Evolutionary conservation across 2,113 vertebrate genomes (phyloP), one percentile per base, ranked within the genome.

Genomic region (Acrocephalus kingi): DNA sequence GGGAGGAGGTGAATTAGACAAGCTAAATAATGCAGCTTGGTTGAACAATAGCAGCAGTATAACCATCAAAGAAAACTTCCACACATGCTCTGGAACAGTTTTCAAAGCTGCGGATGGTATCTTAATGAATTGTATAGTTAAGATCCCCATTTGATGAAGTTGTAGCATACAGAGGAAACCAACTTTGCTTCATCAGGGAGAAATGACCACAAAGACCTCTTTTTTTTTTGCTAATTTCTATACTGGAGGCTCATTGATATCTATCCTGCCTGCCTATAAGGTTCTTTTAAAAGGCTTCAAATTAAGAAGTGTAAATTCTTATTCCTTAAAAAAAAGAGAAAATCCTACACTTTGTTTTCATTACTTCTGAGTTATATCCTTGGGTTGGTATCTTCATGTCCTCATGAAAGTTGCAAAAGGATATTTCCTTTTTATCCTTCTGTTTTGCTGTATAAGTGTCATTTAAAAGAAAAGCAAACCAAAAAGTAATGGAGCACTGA

Each of bases 391-490:
- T 62, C 37, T 46, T 84, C 23, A 16, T 56, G 35, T 89, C 35
- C 31, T 82, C 37, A 15, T 46, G 51, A 41, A 91, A 55, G 43
- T 43, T 46, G 54, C 41, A 52, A 84, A 92, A 89, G 18, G 51
- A 7, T 82, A 51, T 91, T 94, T 93, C 73, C 31, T 51, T 73
- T 92, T 87, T 74, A 28, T 93, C 25, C 25, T 76, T 68, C 59
- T 91, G 25, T 91, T 91, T 67, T 45, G 11, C 74, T 92, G 15
- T 63, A 41, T 54, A 78, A 77, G 56, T 67, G 68, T 82, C 25
- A 69, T 63, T 68, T 83, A 71, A 91, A 94, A 92, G 62, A 85
- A 68, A 96, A 91, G 74, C 45, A 76, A 95, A n/a, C 30, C 84
- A 83, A 52, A 78, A 94, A 91, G 46, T 90, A 91, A 66, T 66